These are phyloP conservation scores for Macroteleia sp. DNA, from an alignment of 2,888 invertebrate species.

Conservation along the genomic window DNA sequence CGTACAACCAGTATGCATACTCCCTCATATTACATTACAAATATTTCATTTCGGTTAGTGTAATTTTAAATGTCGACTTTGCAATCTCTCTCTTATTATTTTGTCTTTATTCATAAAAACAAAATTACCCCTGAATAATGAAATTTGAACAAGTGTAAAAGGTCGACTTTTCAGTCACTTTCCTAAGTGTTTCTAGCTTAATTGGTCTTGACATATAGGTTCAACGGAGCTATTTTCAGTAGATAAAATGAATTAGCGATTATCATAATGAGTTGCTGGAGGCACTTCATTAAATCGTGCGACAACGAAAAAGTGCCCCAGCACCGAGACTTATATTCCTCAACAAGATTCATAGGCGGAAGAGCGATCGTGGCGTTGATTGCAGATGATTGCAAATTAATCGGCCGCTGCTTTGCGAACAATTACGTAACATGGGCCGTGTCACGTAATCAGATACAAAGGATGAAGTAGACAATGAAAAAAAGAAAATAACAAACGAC, in stretches of 20 bases:
- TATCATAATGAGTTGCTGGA: conserved; percentile 55
- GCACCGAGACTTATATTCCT: conserved; percentile 10
- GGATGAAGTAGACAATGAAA: conserved; percentile 13
- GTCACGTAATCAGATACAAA: conserved; percentile 48
- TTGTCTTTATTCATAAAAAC: no score
- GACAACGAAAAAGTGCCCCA: conserved; percentile 24
- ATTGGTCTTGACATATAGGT: conserved; percentile 37
- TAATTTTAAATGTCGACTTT: no score
- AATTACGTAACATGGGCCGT: conserved; percentile 49
- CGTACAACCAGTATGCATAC: no score
- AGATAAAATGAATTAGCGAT: conserved; percentile 50
- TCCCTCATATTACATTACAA: no score
- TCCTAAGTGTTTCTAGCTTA: conserved; percentile 26
- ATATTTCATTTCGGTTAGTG: no score
- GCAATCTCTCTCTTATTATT: no score
- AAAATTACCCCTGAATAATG: no score
- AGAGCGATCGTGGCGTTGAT: conserved; percentile 57
- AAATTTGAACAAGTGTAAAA: no score
- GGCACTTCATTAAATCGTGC: conserved; percentile 49
- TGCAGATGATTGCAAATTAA: conserved; percentile 60
- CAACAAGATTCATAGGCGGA: conserved; percentile 61
- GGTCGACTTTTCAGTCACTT: no score
- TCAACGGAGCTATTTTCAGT: conserved; percentile 15
- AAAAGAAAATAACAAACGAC: conserved; percentile 25
- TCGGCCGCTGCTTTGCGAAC: conserved; percentile 35